Evolutionary conservation across 2,888 invertebrate species (phyloP), one percentile per base, ranked within the genome.

Genomic region (Hartigia nigra): DNA sequence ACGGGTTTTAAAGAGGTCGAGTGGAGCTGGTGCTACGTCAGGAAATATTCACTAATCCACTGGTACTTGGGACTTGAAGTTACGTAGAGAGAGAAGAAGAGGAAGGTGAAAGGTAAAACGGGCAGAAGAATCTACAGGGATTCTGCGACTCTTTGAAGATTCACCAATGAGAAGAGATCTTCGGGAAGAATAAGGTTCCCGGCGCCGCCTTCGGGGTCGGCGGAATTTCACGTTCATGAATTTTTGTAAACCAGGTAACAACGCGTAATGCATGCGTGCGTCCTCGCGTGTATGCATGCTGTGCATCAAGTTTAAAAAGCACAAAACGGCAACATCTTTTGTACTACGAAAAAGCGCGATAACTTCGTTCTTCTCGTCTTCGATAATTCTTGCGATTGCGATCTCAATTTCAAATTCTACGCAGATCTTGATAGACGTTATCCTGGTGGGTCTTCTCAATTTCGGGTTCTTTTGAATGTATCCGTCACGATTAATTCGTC

Each of bases 241-340:
- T 94, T 94, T 93, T 93, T 93, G 93, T 93, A 94, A 93, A 93
- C 93, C 94, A 94, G 93, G 94, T 91, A 94, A 94, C 93, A 93
- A 93, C 93, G 93, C 93, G 92, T 92, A 75, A 23, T 35, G 31
- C 74, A 35, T 32, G 74, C 36, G 76, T 79, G 78, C 76, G 74
- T 39, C 14, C 39, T 14, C 14, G 39, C 39, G 39, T 39, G 55
- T 23, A 55, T 55, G 55, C 55, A 55, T 55, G 55, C 55, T 55
- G 55, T 55, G 55, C 55, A 23, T 55, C 55, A 2, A 2, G 1
- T 23, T 55, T 55, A 2, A 9, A 23, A 55, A 55, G 55, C 23
- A 9, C 23, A 23, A 23, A 23, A 23, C 9, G 35, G 4, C 35
- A 35, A 35, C 35, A 9, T 55, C 0, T 23, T 55, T 55, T 55